Conservation (phyloP, 2,113 vertebrate species). For the Varanus salvator region DNA sequence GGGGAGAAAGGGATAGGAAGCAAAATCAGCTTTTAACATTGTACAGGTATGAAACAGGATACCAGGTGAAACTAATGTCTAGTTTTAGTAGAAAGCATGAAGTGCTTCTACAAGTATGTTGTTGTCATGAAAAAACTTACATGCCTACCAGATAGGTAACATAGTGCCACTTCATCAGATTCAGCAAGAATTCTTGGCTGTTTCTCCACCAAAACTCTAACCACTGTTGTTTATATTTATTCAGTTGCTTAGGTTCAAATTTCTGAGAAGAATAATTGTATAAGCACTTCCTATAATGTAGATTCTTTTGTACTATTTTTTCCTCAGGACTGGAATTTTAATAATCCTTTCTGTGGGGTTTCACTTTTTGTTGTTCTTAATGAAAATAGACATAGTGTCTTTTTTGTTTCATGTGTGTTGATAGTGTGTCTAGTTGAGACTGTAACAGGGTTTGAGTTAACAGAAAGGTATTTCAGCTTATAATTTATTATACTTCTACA, state of each 20-base stretch:
- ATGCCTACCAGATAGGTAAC: not conserved
- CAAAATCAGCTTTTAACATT: not conserved
- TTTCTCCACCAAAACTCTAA: not conserved
- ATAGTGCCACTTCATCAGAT: not conserved
- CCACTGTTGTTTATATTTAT: not conserved
- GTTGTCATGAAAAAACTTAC: not conserved
- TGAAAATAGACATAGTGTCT: too few species aligned
- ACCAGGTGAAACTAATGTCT: not conserved
- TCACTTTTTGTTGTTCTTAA: too few species aligned
- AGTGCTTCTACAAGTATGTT: constrained; percentile 10
- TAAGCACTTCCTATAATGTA: too few species aligned
- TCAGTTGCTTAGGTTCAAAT: not conserved
- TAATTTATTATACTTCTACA: too few species aligned
- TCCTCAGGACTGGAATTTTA: too few species aligned
- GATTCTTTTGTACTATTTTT: too few species aligned
- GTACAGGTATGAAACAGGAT: not conserved
- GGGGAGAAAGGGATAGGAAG: not conserved
- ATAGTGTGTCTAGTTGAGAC: too few species aligned
- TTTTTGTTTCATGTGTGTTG: too few species aligned
- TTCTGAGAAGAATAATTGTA: too few species aligned
- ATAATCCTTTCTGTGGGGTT: too few species aligned
- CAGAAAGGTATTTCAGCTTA: too few species aligned
- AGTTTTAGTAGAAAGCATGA: constrained; percentile 4
- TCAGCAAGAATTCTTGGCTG: not conserved
- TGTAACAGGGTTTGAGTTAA: too few species aligned